These are phyloP conservation scores for Thalassarche chlororhynchos DNA, from an alignment of 2,113 vertebrate species.

Conservation along the genomic window DNA sequence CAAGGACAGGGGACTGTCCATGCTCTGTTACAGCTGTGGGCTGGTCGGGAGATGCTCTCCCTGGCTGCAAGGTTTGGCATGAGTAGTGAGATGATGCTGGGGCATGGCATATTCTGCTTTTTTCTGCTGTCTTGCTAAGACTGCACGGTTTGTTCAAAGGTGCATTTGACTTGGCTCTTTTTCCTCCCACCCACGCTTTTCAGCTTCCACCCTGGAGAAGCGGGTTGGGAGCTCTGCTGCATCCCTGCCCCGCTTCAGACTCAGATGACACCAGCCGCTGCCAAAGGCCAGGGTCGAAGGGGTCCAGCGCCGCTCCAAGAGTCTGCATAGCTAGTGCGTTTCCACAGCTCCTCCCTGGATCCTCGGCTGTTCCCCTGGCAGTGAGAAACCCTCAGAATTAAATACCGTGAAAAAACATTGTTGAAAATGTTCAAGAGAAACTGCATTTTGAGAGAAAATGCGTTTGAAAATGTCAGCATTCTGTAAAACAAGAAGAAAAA, in stretches of 20 bases:
- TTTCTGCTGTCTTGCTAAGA: neutral
- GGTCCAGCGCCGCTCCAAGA: neutral
- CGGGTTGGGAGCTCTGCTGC: neutral
- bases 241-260: neutral
- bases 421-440: conserved; percentile 34
- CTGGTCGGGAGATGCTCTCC: neutral
- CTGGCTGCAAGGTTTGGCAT: neutral
- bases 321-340: neutral
- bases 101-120: neutral
- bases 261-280: neutral
- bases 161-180: neutral
- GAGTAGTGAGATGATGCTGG: neutral
- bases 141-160: neutral
- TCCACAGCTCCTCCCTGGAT: neutral
- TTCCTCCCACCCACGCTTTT: neutral
- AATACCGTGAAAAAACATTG: neutral
- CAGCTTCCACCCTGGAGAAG: neutral
- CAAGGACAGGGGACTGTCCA: neutral
- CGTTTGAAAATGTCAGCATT: conserved; percentile 60
- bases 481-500: conserved; percentile 30
- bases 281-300: neutral
- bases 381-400: conserved; percentile 23
- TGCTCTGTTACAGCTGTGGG: neutral
- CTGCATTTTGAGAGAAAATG: conserved; percentile 23
- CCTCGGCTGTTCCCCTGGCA: neutral